Evolutionary conservation across 2,797 vertebrate species (phyloP).

Genomic region (Peromyscus attwateri): DNA sequence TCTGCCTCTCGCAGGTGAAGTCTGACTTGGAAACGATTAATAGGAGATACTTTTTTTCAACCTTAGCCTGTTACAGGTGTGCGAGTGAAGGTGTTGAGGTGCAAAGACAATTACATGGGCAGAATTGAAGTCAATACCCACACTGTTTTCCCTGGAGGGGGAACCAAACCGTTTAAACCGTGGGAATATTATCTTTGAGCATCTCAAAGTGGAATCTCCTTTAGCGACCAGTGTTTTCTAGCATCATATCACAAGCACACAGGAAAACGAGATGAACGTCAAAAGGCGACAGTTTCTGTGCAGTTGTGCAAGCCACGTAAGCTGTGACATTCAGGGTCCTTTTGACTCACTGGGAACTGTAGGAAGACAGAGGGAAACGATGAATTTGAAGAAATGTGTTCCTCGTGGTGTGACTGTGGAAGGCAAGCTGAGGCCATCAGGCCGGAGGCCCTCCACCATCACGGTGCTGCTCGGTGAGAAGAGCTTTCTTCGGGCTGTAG

Average conservation of each 20-base stretch:
- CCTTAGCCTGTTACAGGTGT: slow-evolving; percentile 51
- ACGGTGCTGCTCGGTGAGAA: slow-evolving; percentile 85
- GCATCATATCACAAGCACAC: slow-evolving; percentile 83
- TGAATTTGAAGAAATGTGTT: slow-evolving; percentile 85
- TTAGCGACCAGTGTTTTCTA: slow-evolving; percentile 82
- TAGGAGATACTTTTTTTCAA: slow-evolving; percentile 64
- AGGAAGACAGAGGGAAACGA: slow-evolving; percentile 86
- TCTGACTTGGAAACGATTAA: slow-evolving; percentile 71
- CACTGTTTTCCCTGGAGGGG: slow-evolving; percentile 65
- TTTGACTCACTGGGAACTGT: slow-evolving; percentile 87
- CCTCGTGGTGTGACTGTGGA: slow-evolving; percentile 77
- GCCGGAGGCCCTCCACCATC: slow-evolving; percentile 70
- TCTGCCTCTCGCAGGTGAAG: slow-evolving; percentile 63
- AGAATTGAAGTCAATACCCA: slow-evolving; percentile 71
- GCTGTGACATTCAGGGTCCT: slow-evolving; percentile 89
- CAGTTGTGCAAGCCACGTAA: slow-evolving; percentile 84
- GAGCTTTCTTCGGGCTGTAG: slow-evolving; percentile 70
- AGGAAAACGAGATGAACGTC: slow-evolving; percentile 85
- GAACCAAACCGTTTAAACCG: slow-evolving; percentile 56
- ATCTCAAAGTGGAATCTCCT: slow-evolving; percentile 83
- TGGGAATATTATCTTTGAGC: slow-evolving; percentile 79
- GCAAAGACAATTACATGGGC: slow-evolving; percentile 37
- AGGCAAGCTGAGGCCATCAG: slow-evolving; percentile 68
- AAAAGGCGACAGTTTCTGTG: slow-evolving; percentile 88
- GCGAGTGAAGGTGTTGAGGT: slow-evolving; percentile 58